Base-by-base conservation (phyloP, 1,140 invertebrate species). In the Vollenhovia emeryi region DNA sequence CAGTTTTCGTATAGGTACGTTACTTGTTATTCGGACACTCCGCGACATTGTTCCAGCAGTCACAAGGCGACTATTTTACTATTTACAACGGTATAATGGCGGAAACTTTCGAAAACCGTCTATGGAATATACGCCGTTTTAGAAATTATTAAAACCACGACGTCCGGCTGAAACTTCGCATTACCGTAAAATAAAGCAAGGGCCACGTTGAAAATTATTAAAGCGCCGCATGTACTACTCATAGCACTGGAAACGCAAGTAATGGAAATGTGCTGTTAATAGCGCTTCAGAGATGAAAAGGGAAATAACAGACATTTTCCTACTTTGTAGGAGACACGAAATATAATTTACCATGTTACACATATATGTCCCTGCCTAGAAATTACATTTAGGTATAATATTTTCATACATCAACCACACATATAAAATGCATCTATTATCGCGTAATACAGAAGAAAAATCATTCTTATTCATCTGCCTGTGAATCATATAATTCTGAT, bases 241-340 rank as follows among this genome's bases (percentile, higher is more conserved):
- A 45, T 73, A 18, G 68, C 78, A 55, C 66, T 82, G 36, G 36
- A 33, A 82, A 82, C 50, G 78, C 50, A 73, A 82, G 78, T 82
- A 82, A 82, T 82, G 78, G 78, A 82, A 82, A 73, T 82, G 78
- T 82, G 66, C 66, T 82, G 78, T 82, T 82, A 82, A 82, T 82
- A 82, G 66, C 78, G 66, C 24, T 73, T 52, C 78, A 71, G 78
- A 73, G 40, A 82, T 73, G 78, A 82, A 82, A 82, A 82, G 78
- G 50, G 66, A 82, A 82, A 82, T 82, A 73, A 82, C 66, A 82
- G 78, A 73, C 50, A 82, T 82, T 82, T 82, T 82, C 78, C 66
- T 82, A 82, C 66, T 82, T 82, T 82, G 66, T 57, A 43, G 18
- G 27, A 45, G 50, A 73, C 52, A 33, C 13, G n/a, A 71, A 57